Percentiles rank a stretch among this genome's conserved stretches.
phyloP scores from a whole-genome alignment of 2,113 vertebrate genomes.

The Pluvialis apricaria region DNA sequence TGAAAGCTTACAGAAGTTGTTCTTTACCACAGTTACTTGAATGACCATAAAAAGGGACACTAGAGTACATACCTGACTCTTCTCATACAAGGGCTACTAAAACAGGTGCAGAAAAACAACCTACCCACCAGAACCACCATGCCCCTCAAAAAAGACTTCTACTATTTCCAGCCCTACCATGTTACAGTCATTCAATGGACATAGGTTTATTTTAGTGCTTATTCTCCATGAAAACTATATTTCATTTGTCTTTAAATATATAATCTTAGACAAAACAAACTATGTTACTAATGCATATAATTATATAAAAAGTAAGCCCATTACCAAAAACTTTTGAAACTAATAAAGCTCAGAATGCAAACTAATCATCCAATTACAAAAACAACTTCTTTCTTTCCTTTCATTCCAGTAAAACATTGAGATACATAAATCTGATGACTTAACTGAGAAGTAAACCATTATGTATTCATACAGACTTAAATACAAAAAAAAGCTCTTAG shows the following conservation, averaged over 20 bases:
- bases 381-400: background rate
- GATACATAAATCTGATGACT: background rate
- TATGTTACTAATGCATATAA: background rate
- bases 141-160: background rate
- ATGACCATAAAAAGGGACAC: background rate
- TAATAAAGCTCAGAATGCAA: background rate
- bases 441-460: background rate
- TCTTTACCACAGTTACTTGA: background rate
- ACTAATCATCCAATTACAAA: background rate
- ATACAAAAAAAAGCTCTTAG: background rate
- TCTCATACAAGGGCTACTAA: background rate
- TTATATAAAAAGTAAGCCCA: background rate
- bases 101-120: background rate
- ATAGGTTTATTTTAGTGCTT: background rate
- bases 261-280: background rate
- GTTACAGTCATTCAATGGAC: background rate
- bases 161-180: background rate
- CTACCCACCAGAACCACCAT: background rate
- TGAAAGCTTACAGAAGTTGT: background rate
- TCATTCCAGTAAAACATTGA: accelerated
- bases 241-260: background rate
- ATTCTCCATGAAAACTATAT: background rate
- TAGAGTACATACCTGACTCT: background rate
- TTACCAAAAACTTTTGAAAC: background rate
- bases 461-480: background rate